phyloP scores from a whole-genome alignment of 2,797 vertebrate genomes.

The Scolopax rusticola region DNA sequence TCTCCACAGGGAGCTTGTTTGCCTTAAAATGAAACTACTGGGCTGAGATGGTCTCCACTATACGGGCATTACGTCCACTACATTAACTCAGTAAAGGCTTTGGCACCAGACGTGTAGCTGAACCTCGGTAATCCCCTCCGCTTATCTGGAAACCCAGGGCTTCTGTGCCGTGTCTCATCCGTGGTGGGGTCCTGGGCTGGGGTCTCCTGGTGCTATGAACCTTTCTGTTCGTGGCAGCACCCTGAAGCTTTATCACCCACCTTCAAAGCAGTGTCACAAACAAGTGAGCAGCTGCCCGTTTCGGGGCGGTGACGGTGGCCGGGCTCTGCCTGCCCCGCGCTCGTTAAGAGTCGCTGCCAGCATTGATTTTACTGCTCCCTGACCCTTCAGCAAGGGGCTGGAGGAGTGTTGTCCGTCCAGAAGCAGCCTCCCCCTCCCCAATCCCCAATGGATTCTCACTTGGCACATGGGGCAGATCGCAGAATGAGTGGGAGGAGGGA shows the following conservation, averaged over 20 bases:
- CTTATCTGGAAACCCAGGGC: conserved; percentile 41
- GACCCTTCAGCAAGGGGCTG: neutral
- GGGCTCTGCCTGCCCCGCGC: neutral
- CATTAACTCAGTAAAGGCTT: conserved; percentile 73
- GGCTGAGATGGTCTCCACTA: conserved; percentile 64
- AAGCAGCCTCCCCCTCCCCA: neutral
- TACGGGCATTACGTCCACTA: conserved; percentile 65
- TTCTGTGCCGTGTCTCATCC: neutral
- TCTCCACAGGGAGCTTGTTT: conserved; percentile 62
- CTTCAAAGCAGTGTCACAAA: neutral
- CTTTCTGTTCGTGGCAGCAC: neutral
- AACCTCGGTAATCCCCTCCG: conserved; percentile 59
- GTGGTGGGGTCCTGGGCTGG: neutral
- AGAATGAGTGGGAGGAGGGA: neutral
- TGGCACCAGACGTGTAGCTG: conserved; percentile 10
- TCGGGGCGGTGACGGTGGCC: neutral
- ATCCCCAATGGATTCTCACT: neutral
- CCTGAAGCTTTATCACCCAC: neutral
- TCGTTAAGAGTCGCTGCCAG: neutral
- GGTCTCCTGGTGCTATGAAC: neutral
- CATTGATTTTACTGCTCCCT: accelerated
- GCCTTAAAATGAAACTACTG: conserved; percentile 64
- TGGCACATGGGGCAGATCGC: neutral
- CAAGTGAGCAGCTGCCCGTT: neutral
- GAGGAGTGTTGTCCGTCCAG: neutral